Conservation (phyloP, 64 coral and sea anemone genomes). For the Porites australiensis region DNA sequence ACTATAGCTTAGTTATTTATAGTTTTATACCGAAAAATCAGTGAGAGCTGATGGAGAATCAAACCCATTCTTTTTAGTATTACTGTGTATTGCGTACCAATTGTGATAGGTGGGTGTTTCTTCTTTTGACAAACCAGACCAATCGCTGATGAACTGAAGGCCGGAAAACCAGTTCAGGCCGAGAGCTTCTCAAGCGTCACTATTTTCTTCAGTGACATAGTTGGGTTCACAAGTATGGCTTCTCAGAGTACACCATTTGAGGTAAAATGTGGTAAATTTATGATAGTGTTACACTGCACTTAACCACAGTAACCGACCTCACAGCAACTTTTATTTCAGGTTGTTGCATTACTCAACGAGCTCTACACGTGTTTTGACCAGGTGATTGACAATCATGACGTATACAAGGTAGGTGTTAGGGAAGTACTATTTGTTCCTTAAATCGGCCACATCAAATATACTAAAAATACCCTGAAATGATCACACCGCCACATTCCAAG, state of each 20-base stretch:
- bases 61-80: no score
- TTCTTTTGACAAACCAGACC: neutral
- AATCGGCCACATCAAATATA: no score
- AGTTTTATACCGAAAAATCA: no score
- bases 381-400: slow-evolving; percentile 68
- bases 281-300: neutral
- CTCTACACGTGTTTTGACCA: slow-evolving; percentile 76
- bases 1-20: no score
- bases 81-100: no score
- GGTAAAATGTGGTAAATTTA: neutral
- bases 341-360: slow-evolving; percentile 62
- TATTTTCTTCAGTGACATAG: slow-evolving; percentile 68
- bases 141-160: slow-evolving; percentile 67
- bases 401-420: slow-evolving; percentile 50
- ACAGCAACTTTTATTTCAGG: slow-evolving; percentile 1
- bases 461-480: no score
- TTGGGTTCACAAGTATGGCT: slow-evolving; percentile 49
- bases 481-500: no score
- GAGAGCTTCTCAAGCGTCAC: slow-evolving; percentile 55
- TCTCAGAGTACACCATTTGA: slow-evolving; percentile 58
- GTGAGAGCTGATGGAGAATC: no score
- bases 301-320: neutral
- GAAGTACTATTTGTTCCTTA: neutral
- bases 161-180: slow-evolving; percentile 36
- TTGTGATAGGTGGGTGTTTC: no score